Evolutionary conservation across 2,888 invertebrate species (phyloP).

Genomic region (Mycogona germanica): DNA sequence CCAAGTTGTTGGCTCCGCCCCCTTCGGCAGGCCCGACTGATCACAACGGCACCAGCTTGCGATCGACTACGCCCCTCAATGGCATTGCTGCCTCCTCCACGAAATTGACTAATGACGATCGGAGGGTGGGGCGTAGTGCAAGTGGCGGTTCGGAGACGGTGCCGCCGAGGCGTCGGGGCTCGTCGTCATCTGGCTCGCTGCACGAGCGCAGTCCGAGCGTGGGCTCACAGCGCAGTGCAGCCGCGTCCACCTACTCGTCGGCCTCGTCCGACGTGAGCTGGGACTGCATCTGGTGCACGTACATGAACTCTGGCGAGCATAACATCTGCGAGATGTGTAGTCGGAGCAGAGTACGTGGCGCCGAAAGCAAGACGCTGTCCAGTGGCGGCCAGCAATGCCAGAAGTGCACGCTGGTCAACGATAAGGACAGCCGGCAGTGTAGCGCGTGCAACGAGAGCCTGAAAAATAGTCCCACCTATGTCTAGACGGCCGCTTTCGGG

Average conservation of each 20-base stretch:
- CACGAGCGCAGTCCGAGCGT: constrained; percentile 12
- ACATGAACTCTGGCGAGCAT: constrained; percentile 7
- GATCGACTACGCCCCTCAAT: background rate
- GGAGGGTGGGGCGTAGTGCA: background rate
- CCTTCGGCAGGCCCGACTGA: too few species aligned
- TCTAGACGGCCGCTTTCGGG: background rate
- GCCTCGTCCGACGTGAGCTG: constrained; percentile 2
- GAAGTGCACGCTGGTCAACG: constrained; percentile 17
- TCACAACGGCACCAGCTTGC: too few species aligned
- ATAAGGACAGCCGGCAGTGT: constrained; percentile 13
- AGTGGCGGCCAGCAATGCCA: constrained; percentile 16
- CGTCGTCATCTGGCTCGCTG: background rate
- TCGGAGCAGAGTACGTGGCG: constrained; percentile 11
- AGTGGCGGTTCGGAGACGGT: background rate
- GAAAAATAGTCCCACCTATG: constrained; percentile 18
- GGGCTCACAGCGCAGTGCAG: background rate
- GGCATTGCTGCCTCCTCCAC: background rate
- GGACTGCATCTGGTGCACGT: constrained; percentile 18
- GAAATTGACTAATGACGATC: background rate
- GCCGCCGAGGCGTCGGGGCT: background rate
- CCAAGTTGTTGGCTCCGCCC: too few species aligned
- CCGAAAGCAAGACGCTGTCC: constrained; percentile 11
- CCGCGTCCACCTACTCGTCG: background rate
- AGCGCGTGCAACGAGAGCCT: constrained; percentile 10
- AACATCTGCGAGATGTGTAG: constrained; percentile 21